Evolutionary conservation across 2,888 invertebrate species (phyloP).

Genomic region (Idaea aversata): DNA sequence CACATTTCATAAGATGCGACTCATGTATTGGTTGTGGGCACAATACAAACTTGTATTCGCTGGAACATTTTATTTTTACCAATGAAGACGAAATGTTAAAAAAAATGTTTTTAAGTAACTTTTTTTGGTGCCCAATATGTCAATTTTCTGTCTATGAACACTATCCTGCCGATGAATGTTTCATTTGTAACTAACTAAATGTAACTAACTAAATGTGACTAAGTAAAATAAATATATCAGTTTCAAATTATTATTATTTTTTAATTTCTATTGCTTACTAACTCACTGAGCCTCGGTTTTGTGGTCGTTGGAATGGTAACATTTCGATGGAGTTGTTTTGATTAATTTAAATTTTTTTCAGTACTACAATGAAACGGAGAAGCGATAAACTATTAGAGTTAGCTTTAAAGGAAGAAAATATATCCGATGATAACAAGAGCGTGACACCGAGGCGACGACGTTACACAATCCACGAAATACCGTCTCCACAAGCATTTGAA

Average conservation of each 20-base stretch:
- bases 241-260: conserved; percentile 3
- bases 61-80: conserved; percentile 13
- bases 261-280: conserved; percentile 5
- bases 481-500: conserved; percentile 10
- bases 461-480: conserved; percentile 8
- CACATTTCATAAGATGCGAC: conserved; percentile 7
- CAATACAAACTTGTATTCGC: conserved; percentile 3
- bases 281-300: conserved; percentile 6
- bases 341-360: conserved; percentile 2
- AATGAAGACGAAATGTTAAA: conserved; percentile 8
- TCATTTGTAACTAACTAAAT: conserved; percentile 5
- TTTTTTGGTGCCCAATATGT: conserved; percentile 11
- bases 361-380: conserved; percentile 10
- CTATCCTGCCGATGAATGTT: conserved; percentile 9
- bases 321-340: no score
- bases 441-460: conserved; percentile 11
- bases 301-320: no score
- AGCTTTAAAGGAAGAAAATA: conserved; percentile 15
- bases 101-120: conserved; percentile 5
- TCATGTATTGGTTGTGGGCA: conserved; percentile 6
- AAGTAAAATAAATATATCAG: conserved; percentile 7
- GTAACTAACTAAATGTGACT: no score
- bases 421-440: conserved; percentile 3
- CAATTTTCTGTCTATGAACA: conserved; percentile 7
- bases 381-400: conserved; percentile 14